Base-by-base conservation (phyloP, 2,888 invertebrate genomes). In the Lepetodrilus schrolli region DNA sequence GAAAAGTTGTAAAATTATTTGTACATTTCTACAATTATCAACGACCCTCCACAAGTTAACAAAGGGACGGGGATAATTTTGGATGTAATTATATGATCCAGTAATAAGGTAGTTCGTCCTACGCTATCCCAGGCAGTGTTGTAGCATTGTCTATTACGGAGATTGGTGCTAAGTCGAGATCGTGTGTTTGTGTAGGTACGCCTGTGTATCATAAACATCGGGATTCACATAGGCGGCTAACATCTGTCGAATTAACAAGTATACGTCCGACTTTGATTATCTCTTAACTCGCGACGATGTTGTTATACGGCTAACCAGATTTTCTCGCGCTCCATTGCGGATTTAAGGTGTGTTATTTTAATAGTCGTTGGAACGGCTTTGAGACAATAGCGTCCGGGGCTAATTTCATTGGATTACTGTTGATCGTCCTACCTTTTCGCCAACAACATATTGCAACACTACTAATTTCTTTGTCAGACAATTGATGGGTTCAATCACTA, bases 381-480 rank as follows among this genome's bases (percentile, higher is more conserved):
- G 58, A 58, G 30, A 58, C 58, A 58, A 58, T 58, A n/a, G 58
- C 34, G n/a, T 30, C n/a, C 58, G 26, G 58, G n/a, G n/a, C 58
- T 58, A 58, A 58, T 58, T 58, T 58, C 58, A 58, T 58, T 58
- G 58, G 58, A 58, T 58, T 58, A 58, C 58, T n/a, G 17, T n/a
- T n/a, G n/a, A n/a, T n/a, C n/a, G n/a, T n/a, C n/a, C n/a, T n/a
- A n/a, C n/a, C n/a, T n/a, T n/a, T n/a, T 30, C 30, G 58, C 34
- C 58, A 58, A 23, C 34, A 34, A 58, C 58, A 58, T 58, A 58
- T 58, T 58, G 58, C 34, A 58, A 30, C 34, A 58, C 26, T 13
- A 26, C 26, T 58, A 58, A 58, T 58, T 34, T 34, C 34, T 30
- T 58, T 58, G 58, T 58, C 17, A 23, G 30, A 13, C 58, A 58